Conservation (phyloP, 1,140 invertebrate genomes). For the Idris sp. region DNA sequence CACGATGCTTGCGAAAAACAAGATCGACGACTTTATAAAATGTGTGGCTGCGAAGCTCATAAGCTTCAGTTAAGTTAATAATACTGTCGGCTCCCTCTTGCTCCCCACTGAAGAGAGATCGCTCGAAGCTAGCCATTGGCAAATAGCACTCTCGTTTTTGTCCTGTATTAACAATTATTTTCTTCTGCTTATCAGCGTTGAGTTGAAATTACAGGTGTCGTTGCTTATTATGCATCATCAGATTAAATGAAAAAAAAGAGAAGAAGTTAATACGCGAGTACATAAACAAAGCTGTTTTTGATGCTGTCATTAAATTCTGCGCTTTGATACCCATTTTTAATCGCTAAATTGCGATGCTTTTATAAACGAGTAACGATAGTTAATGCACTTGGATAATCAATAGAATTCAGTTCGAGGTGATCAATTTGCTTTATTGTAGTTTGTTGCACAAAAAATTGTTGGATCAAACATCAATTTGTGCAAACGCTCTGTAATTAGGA, state of each 20-base stretch:
- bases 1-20: conserved; percentile 21
- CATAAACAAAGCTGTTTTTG: conserved; percentile 19
- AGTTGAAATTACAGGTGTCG: conserved; percentile 51
- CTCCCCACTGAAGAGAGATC: too few species aligned
- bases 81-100: conserved; percentile 19
- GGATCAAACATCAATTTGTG: too few species aligned
- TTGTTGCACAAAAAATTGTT: too few species aligned
- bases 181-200: conserved; percentile 29
- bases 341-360: conserved; percentile 8
- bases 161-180: conserved; percentile 52
- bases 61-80: conserved; percentile 52
- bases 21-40: conserved; percentile 22
- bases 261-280: conserved; percentile 24
- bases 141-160: conserved; percentile 35
- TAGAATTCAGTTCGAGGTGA: too few species aligned
- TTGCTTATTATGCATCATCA: conserved; percentile 19
- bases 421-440: too few species aligned
- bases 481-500: too few species aligned
- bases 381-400: too few species aligned
- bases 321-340: not conserved
- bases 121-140: conserved; percentile 29
- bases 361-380: too few species aligned
- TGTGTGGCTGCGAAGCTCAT: conserved; percentile 9
- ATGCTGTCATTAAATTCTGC: conserved; percentile 9
- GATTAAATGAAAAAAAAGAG: conserved; percentile 38